Evolutionary conservation across 2,888 invertebrate genomes (phyloP), one percentile per base, ranked within the genome.

Genomic region (Magallana nippona): DNA sequence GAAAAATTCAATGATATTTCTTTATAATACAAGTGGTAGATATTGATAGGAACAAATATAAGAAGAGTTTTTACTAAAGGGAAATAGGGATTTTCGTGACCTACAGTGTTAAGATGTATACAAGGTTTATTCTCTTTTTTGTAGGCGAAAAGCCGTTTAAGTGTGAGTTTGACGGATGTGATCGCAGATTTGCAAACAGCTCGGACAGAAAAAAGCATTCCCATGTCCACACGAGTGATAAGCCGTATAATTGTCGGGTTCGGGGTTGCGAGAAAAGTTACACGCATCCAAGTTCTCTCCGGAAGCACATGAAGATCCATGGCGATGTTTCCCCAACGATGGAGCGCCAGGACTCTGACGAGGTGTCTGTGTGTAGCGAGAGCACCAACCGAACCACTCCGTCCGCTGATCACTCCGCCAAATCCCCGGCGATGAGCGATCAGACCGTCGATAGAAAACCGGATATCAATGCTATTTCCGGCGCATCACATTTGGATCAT

Each of bases 181-280:
- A 99, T 95, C 96, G 99, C 88, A 96, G 98, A 86, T 99, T 99
- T 95, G 99, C 99, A 88, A 99, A 99, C 96, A 98, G 98, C 89
- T 98, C 98, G 86, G 99, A 99, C 95, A 96, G 99, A 89, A 99
- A 99, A 96, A 99, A 99, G 95, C 99, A 99, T 95, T 98, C 98
- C 86, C 99, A 99, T 95, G 99, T 99, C 82, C 99, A 99, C 96
- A 99, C 99, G 81, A 98, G 98, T 79, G 99, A 99, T 95, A 99
- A 99, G 95, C 99, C 99, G 27, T 99, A 99, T 96, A 98, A 98
- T 95, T 99, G 99, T 95, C 97, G 98, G 92, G 96, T 98, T 87
- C 96, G 97, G 89, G 98, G 99, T 93, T 99, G 99, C 95, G 99
- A 99, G 96, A 99, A 99, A 96, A 98, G 98, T 88, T 99, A 99